Evolutionary conservation across 2,888 invertebrate genomes (phyloP).

Genomic region (Xylota sylvarum): DNA sequence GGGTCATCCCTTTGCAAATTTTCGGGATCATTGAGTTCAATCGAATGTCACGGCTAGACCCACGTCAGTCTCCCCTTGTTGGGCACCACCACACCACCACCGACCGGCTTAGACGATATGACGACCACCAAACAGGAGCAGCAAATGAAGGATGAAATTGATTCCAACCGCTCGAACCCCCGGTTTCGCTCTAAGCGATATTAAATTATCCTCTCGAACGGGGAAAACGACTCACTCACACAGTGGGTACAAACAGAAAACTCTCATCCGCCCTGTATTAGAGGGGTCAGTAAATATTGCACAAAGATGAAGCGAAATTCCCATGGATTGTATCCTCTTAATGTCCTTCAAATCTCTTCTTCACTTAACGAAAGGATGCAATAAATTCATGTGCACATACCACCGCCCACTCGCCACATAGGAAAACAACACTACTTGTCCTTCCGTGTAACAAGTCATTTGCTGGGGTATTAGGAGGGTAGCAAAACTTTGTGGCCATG

Average conservation of each 20-base stretch:
- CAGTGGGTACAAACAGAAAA: background rate
- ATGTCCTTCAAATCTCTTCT: constrained; percentile 61
- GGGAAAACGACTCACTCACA: background rate
- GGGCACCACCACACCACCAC: background rate
- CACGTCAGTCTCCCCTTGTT: background rate
- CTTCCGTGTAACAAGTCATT: constrained; percentile 74
- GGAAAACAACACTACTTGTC: constrained; percentile 40
- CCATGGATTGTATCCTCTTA: constrained; percentile 49
- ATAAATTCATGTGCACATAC: constrained; percentile 65
- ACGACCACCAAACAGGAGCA: constrained; percentile 14
- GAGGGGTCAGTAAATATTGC: constrained; percentile 51
- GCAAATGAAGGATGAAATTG: constrained; percentile 62
- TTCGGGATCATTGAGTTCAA: constrained; percentile 63
- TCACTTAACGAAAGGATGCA: constrained; percentile 64
- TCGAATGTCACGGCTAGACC: constrained; percentile 31
- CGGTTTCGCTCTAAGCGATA: constrained; percentile 35
- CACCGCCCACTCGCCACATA: background rate
- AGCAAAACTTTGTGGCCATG: constrained; percentile 3
- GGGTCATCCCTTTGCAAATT: constrained; percentile 27
- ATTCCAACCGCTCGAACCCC: constrained; percentile 8
- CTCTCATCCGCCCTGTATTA: background rate
- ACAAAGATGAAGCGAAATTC: constrained; percentile 44
- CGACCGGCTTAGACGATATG: constrained; percentile 2
- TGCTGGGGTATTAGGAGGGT: constrained; percentile 36
- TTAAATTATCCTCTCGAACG: constrained; percentile 46